Base-by-base conservation (phyloP, 2,113 vertebrate genomes). In the Tor tambroides region DNA sequence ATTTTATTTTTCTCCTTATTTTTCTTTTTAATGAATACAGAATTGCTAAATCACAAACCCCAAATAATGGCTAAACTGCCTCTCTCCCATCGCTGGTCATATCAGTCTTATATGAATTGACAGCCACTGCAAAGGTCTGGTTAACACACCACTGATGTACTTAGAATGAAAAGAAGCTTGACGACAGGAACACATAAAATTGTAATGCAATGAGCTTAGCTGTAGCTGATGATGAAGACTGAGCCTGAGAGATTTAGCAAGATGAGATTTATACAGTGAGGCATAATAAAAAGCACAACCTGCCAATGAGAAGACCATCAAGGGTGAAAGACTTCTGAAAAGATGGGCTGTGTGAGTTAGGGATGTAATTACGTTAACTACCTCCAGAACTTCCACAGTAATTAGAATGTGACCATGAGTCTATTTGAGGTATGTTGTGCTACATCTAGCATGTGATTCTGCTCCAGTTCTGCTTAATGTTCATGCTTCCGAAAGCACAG, bases 401-500 rank as follows among this genome's bases (percentile, higher is more conserved):
- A 82, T 82, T 65, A 65, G 54, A 81, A 38, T n/a, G 15, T 41
- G 21, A 59, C 21, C 30, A 43, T 0, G 1, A 67, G n/a, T 46
- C 80, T 82, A 17, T 43, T 41, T 28, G 15, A 67, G 21, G 26
- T 15, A 26, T 30, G 38, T 67, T 82, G 59, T 67, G 80, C 80
- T 80, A 82, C 38, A 35, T 82, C 23, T 54, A 78, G 26, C 41
- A 78, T 78, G 76, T 30, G n/a, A 78, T 78, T 54, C 14, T 49
- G 76, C 76, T 51, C 75, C 71, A 75, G 72, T 75, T 75, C 12
- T 11, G 10, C 1, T 72, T 72, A 5, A 23, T 72, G 69, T 38
- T 23, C 32, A 38, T 26, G 38, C 23, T 21, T 43, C 41, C 21
- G 72, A 75, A 75, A 43, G 72, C 72, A 74, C 71, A 41, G 72